Evolutionary conservation across 92 coral and sea anemone genomes (phyloP).

Genomic region (Phymanthus crucifer): DNA sequence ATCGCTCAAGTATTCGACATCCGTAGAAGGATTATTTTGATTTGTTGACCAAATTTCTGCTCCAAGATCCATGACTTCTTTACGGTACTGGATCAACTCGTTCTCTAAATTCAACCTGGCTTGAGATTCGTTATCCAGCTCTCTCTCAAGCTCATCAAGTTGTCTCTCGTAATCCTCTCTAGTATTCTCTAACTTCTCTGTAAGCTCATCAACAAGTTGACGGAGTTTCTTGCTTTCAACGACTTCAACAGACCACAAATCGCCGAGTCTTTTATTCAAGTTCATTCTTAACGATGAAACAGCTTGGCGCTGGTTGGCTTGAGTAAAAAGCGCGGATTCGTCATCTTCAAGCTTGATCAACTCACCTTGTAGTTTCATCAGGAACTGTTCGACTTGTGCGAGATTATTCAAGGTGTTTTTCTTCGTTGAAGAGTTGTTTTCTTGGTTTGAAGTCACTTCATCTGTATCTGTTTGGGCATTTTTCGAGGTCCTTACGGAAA

Average conservation of each 20-base stretch:
- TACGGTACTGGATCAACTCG: slow-evolving; percentile 28
- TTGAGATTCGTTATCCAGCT: slow-evolving; percentile 23
- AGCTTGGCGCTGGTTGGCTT: slow-evolving; percentile 34
- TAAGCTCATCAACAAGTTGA: slow-evolving; percentile 40
- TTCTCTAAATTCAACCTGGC: slow-evolving; percentile 24
- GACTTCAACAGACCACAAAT: slow-evolving; percentile 55
- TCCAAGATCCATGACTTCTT: slow-evolving; percentile 32
- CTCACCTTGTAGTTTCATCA: slow-evolving; percentile 36
- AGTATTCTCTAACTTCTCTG: slow-evolving; percentile 16
- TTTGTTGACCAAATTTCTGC: slow-evolving; percentile 26
- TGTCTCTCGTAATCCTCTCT: slow-evolving; percentile 30
- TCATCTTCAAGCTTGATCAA: slow-evolving; percentile 31
- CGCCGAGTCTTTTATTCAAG: slow-evolving; percentile 60
- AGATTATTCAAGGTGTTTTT: slow-evolving; percentile 23
- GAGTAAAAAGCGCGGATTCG: slow-evolving; percentile 37
- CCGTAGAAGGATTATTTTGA: background rate
- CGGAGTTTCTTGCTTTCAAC: slow-evolving; percentile 57
- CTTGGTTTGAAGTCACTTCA: background rate
- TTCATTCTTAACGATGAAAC: slow-evolving; percentile 42
- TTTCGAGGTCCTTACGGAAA: background rate
- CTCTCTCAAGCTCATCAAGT: slow-evolving; percentile 30
- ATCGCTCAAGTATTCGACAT: background rate
- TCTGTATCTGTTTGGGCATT: background rate
- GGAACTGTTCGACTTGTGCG: slow-evolving; percentile 27
- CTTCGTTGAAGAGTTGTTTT: background rate